Evolutionary conservation across 1,140 invertebrate species (phyloP), one percentile per base, ranked within the genome.

Genomic region (Zaprionus gabonicus): DNA sequence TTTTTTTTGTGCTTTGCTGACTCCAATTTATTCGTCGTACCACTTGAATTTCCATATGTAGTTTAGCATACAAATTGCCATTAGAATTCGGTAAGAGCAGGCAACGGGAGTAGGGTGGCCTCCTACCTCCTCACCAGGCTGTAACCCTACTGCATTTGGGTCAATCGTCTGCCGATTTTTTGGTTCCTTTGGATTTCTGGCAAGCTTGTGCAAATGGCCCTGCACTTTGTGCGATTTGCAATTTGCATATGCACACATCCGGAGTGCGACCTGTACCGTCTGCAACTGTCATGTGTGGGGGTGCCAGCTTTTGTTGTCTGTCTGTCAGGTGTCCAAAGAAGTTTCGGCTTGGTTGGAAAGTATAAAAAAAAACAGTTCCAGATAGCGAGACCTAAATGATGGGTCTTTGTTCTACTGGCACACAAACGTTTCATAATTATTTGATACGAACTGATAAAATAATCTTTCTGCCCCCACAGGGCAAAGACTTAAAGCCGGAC

Each of bases 51-150:
- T 91, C 74, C 85, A 90, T 88, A 80, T 57, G n/a, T 72, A 77
- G 82, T 80, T 90, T 85, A 71, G 81, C 85, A 90, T 90, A 90
- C 76, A 85, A 90, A 90, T 90, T 90, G 85, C 78, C 66, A 84
- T 69, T 83, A 83, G 83, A 68, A 77, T 74, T 76, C 68, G 53
- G 25, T 58, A 64, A 27, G 59, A 72, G 68, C 38, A 49, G 80
- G 36, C 65, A 73, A 34, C 7, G 31, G 31, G 31, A 34, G 31
- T 34, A 34, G 31, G 31, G 7, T 10, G 31, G 31, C 9, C 31
- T 3, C 9, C 9, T 34, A 3, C 31, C 3, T 34, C 31, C 31
- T 10, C 9, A 10, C 9, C 31, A 34, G 9, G 41, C n/a, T 20
- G 41, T n/a, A 46, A 46, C n/a, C 41, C n/a, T 46, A 6, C 41